These are phyloP conservation scores for Linepithema humile DNA, from an alignment of 1,140 invertebrate species.

Conservation along the genomic window DNA sequence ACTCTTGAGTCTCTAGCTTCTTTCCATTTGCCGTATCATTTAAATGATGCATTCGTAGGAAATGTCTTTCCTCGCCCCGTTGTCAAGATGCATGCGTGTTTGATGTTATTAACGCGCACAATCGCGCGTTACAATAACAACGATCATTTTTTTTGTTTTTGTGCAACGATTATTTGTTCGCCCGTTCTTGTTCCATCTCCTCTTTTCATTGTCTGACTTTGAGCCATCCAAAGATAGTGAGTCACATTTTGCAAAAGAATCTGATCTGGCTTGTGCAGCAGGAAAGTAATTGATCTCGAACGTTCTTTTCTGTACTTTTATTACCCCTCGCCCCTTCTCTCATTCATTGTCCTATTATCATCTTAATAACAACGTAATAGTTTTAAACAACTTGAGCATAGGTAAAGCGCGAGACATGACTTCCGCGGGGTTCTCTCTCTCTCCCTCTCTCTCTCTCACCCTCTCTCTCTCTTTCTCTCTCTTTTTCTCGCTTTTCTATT, in stretches of 20 bases:
- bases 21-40: too few relatives aligned
- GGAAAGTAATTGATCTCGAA: conserved; percentile 46
- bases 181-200: conserved; percentile 35
- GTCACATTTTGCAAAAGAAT: conserved; percentile 31
- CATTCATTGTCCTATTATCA: conserved; percentile 65
- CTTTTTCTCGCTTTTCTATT: too few relatives aligned
- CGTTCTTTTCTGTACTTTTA: conserved; percentile 21
- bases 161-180: conserved; percentile 10
- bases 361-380: conserved; percentile 83
- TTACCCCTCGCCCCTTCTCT: conserved; percentile 44
- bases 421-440: conserved; percentile 63
- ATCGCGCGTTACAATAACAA: not conserved
- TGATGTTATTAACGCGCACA: not conserved
- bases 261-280: conserved; percentile 46
- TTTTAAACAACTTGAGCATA: conserved; percentile 83
- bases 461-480: too few relatives aligned
- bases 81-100: not conserved
- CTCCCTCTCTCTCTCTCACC: too few relatives aligned
- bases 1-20: too few relatives aligned
- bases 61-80: not conserved
- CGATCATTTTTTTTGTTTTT: too few relatives aligned
- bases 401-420: conserved; percentile 71
- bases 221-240: conserved; percentile 24
- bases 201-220: conserved; percentile 56
- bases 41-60: not conserved